A percentile compares a stretch with the other conserved stretches of the same genome.
Conservation (phyloP, 92 coral and sea anemone genomes). For the Phymanthus crucifer region DNA sequence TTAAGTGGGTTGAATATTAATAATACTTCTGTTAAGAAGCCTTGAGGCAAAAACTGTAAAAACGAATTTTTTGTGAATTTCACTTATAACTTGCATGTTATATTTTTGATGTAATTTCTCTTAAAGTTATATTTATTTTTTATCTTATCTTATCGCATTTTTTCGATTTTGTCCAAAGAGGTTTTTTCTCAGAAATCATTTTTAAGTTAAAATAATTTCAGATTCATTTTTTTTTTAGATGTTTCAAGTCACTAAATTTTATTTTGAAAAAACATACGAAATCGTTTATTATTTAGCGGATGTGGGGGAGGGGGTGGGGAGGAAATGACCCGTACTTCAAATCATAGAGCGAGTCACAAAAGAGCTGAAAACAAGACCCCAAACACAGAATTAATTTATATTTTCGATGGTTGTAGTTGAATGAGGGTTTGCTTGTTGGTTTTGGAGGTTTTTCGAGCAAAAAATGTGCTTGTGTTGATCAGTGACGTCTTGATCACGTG, state of each 20-base stretch:
- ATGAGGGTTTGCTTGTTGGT: not conserved
- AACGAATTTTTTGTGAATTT: no score
- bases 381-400: not conserved
- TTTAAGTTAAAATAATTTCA: slow-evolving; percentile 12
- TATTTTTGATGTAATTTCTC: not conserved
- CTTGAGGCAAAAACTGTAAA: no score
- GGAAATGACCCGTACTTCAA: slow-evolving; percentile 38
- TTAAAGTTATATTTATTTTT: not conserved
- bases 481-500: slow-evolving; percentile 98
- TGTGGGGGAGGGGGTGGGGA: slow-evolving; percentile 64
- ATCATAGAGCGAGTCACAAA: slow-evolving; percentile 21
- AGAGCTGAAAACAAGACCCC: slow-evolving; percentile 2
- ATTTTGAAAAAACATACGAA: slow-evolving; percentile 11
- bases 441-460: not conserved
- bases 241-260: not conserved
- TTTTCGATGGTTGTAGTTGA: not conserved
- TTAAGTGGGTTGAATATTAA: no score
- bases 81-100: no score
- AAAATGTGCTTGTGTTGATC: slow-evolving; percentile 61
- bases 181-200: not conserved
- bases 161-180: not conserved
- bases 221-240: not conserved
- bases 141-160: no score
- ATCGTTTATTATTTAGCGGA: slow-evolving; percentile 44
- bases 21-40: no score